Percentiles rank a stretch among this genome's conserved stretches.
phyloP scores from a whole-genome alignment of 2,888 invertebrate genomes.

The Phyllotreta striolata region DNA sequence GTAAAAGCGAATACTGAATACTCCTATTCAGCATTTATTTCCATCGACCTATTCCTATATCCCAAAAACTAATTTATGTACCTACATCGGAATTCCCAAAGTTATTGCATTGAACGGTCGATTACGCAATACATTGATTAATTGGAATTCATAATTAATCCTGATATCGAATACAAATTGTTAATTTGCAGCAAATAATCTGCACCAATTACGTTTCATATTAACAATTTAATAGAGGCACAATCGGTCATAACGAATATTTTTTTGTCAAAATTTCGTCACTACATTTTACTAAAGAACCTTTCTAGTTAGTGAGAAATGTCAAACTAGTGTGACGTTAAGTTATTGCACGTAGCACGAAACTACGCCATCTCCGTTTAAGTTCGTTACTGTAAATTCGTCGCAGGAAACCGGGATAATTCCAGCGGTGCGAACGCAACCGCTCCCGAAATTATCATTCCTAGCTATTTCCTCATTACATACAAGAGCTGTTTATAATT shows the following conservation, averaged over 20 bases:
- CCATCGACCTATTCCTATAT: too few species aligned
- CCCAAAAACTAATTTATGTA: too few species aligned
- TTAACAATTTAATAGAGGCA: background rate
- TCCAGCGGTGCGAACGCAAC: background rate
- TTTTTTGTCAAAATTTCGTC: too few species aligned
- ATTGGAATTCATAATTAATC: slow-evolving; percentile 7
- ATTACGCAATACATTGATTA: slow-evolving; percentile 5
- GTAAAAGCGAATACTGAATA: too few species aligned
- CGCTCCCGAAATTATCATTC: slow-evolving; percentile 5
- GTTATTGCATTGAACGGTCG: background rate
- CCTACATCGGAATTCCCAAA: background rate
- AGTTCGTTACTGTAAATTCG: too few species aligned
- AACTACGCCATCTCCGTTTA: too few species aligned
- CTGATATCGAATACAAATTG: slow-evolving; percentile 1
- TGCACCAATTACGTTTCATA: background rate
- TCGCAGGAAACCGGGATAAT: too few species aligned
- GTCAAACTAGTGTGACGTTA: too few species aligned
- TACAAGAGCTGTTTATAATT: slow-evolving; percentile 14
- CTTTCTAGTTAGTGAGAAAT: too few species aligned
- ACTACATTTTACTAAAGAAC: too few species aligned
- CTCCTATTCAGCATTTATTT: too few species aligned
- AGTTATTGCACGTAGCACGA: too few species aligned
- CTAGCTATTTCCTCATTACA: slow-evolving; percentile 5
- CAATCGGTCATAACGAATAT: background rate
- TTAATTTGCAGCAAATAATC: slow-evolving; percentile 1